Evolutionary conservation across 2,888 invertebrate genomes (phyloP), one percentile per base, ranked within the genome.

Genomic region (Catocala fraxini): DNA sequence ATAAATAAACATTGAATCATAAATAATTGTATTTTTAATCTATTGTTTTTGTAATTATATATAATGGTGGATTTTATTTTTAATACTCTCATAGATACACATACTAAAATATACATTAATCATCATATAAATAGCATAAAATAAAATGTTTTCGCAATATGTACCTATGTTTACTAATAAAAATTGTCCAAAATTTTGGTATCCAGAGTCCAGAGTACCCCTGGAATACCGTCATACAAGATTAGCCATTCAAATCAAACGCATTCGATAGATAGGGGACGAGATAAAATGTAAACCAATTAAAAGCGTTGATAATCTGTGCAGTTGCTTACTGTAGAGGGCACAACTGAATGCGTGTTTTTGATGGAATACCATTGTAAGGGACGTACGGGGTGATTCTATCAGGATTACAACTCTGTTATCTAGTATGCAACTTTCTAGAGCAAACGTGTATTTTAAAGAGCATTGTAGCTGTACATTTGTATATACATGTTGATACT

Each of bases 281-380:
- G 79, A 83, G 83, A 86, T 85, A 85, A 81, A 25, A 84, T 85
- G 82, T 89, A 89, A 91, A 89, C 90, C 92, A 91, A 92, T 92
- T 92, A 91, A 85, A 83, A 80, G 83, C 88, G 86, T 88, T 84
- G 87, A 87, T 90, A 91, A 92, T 90, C 88, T 84, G 75, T 66
- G 71, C 84, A 76, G 85, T 89, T 89, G 87, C 85, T 84, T 73
- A 73, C 61, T 55, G 59, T 63, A 73, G 83, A 82, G 86, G 83
- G 83, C 77, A 75, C 71, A 68, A 66, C 73, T 67, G 65, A 65
- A 76, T 79, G 82, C 77, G 77, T 87, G 84, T 81, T 84, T 85
- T 77, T 82, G 84, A 83, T 85, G 78, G 84, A 83, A 85, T 78
- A 78, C 78, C 70, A 72, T 76, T 80, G 75, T 67, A 59, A 53